Percentiles rank a stretch among this genome's conserved stretches.
These are phyloP conservation scores for Anoplius nigerrimus DNA, from an alignment of 2,888 invertebrate species.

Conservation along the genomic window DNA sequence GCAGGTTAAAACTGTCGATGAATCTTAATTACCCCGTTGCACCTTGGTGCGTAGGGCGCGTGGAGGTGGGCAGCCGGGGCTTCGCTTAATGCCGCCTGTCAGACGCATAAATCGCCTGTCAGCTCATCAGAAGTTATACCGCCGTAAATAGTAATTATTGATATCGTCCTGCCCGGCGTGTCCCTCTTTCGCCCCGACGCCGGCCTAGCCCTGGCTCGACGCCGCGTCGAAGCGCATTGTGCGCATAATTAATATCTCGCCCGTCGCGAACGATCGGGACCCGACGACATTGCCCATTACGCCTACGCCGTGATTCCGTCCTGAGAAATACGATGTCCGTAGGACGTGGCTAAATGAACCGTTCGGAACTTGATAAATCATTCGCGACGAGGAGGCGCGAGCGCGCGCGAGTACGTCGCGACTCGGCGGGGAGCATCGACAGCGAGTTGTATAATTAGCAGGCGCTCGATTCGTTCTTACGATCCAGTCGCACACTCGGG, in stretches of 20 bases:
- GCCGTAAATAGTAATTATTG: constrained; percentile 47
- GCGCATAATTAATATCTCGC: neutral
- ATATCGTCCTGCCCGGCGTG: constrained; percentile 16
- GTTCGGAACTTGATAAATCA: no score
- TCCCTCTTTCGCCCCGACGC: neutral
- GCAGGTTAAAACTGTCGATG: constrained; percentile 3
- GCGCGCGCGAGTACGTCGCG: no score
- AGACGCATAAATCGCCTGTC: constrained; percentile 3
- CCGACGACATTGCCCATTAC: constrained; percentile 3
- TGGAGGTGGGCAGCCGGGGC: no score
- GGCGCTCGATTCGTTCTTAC: no score
- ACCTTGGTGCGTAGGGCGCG: neutral
- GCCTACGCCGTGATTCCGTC: neutral
- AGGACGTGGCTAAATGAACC: no score
- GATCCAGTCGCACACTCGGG: no score
- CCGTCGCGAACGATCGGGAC: neutral
- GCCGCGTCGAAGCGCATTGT: neutral
- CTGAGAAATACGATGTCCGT: no score
- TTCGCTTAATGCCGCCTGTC: constrained; percentile 1
- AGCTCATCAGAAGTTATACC: constrained; percentile 34
- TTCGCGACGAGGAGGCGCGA: no score
- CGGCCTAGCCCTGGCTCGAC: neutral
- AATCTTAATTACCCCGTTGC: constrained; percentile 1
- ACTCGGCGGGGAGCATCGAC: no score
- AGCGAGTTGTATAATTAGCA: no score